These are phyloP conservation scores for Willisornis vidua DNA, from an alignment of 2,113 vertebrate species.

Conservation along the genomic window DNA sequence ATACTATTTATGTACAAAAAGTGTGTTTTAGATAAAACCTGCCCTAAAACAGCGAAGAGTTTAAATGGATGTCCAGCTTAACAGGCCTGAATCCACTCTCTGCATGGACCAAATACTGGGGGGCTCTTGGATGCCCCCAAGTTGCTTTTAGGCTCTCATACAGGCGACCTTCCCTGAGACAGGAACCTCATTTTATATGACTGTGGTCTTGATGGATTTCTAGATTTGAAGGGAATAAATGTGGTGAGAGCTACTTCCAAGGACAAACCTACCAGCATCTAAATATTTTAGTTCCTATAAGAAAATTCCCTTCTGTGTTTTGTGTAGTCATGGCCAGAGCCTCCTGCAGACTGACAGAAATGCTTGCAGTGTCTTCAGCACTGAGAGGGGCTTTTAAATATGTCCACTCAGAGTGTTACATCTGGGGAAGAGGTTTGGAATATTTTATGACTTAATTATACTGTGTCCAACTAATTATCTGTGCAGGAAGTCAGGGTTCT, in stretches of 20 bases:
- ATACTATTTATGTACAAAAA: neutral
- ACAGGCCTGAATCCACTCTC: neutral
- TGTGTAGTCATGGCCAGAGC: neutral
- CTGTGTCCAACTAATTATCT: neutral
- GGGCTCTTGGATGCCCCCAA: neutral
- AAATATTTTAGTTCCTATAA: neutral
- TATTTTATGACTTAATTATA: neutral
- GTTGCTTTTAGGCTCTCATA: fast-evolving
- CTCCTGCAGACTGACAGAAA: neutral
- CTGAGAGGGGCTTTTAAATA: neutral
- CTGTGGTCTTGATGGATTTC: neutral
- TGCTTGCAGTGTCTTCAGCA: neutral
- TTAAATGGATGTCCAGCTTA: neutral
- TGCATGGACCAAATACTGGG: neutral
- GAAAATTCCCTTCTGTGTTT: neutral
- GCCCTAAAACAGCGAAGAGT: neutral
- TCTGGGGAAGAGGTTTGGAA: neutral
- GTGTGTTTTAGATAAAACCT: neutral
- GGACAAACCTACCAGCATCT: neutral
- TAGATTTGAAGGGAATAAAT: neutral
- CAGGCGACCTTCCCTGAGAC: neutral
- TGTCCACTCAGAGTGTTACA: neutral
- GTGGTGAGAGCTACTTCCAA: neutral
- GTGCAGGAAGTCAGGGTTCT: neutral
- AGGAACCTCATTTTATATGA: neutral